Percentiles rank a stretch among this genome's conserved stretches.
Evolutionary conservation across 2,888 invertebrate genomes (phyloP).

Genomic region (Timema cristinae): DNA sequence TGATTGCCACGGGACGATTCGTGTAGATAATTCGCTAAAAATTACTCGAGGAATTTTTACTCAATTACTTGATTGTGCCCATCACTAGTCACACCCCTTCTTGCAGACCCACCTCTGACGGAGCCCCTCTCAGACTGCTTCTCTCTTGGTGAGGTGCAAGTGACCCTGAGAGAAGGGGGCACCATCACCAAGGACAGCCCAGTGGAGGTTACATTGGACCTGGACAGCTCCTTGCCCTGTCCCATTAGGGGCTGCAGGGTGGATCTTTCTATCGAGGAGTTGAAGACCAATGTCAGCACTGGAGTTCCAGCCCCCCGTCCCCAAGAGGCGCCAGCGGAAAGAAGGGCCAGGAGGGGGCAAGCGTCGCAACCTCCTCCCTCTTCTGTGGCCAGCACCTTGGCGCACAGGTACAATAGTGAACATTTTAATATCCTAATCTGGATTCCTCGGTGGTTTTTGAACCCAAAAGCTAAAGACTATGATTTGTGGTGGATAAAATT

Average conservation of each 20-base stretch:
- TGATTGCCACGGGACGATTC: too few relatives aligned
- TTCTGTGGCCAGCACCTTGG: too few relatives aligned
- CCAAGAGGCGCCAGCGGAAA: slow-evolving; percentile 14
- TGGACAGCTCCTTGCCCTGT: slow-evolving; percentile 60
- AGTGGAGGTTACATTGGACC: slow-evolving; percentile 52
- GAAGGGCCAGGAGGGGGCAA: neutral
- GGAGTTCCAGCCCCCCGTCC: slow-evolving; percentile 11
- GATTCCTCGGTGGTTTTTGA: too few relatives aligned
- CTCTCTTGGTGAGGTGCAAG: slow-evolving; percentile 51
- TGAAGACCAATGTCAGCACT: slow-evolving; percentile 48
- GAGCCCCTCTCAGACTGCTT: slow-evolving; percentile 56
- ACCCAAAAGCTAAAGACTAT: too few relatives aligned
- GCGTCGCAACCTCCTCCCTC: too few relatives aligned
- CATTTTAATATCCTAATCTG: too few relatives aligned
- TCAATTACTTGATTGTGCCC: too few relatives aligned
- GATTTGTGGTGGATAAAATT: too few relatives aligned
- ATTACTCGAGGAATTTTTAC: too few relatives aligned
- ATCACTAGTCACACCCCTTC: too few relatives aligned
- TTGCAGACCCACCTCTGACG: slow-evolving; percentile 43
- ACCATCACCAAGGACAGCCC: slow-evolving; percentile 56
- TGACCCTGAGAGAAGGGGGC: slow-evolving; percentile 51
- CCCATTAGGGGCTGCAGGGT: slow-evolving; percentile 61
- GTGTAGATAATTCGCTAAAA: too few relatives aligned
- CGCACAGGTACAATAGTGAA: too few relatives aligned
- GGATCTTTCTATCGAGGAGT: slow-evolving; percentile 59